A percentile compares a stretch with the other conserved stretches of the same genome.
Evolutionary conservation across 2,888 invertebrate species (phyloP).

Genomic region (Chaitophorus viminalis): DNA sequence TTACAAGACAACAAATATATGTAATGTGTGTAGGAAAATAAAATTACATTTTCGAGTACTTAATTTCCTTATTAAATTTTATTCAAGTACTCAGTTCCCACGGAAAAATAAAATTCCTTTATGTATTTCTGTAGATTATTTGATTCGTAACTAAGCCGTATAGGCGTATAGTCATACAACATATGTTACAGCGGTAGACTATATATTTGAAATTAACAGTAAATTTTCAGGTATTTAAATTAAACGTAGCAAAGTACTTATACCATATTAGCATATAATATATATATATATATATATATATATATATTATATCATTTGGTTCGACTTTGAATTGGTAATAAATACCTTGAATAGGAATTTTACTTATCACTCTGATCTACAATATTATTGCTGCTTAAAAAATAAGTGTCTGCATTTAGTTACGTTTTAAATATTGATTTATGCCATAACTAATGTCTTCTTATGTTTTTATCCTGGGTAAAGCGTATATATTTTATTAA

Average conservation of each 20-base stretch:
- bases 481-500: neutral
- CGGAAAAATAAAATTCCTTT: neutral
- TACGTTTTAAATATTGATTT: constrained; percentile 3
- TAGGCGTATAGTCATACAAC: too few relatives aligned
- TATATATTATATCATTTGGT: neutral
- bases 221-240: too few relatives aligned
- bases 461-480: neutral
- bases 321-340: neutral
- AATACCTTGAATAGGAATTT: neutral
- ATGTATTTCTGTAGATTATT: neutral
- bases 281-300: too few relatives aligned
- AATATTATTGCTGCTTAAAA: neutral
- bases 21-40: neutral
- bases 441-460: neutral
- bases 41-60: neutral
- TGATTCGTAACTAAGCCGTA: neutral
- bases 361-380: neutral
- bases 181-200: neutral
- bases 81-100: neutral
- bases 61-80: neutral
- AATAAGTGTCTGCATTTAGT: neutral
- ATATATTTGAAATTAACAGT: neutral
- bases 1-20: neutral
- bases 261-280: too few relatives aligned
- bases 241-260: too few relatives aligned